Conservation (phyloP, 2,888 invertebrate species). For the Prosopocoilus inquinatus region DNA sequence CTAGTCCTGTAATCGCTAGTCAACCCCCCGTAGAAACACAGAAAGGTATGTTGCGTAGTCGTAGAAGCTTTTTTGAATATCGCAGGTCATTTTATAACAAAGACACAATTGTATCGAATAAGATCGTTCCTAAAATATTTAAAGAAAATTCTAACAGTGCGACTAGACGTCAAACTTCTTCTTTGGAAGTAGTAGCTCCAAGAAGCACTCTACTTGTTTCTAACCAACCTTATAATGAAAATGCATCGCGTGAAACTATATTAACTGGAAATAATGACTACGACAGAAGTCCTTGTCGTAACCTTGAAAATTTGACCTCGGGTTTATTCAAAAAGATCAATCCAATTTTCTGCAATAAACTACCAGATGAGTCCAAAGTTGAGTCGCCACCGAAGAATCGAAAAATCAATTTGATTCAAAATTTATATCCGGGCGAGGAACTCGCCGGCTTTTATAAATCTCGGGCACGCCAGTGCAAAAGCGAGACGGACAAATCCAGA, state of each 20-base stretch:
- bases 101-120: too few species aligned
- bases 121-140: too few species aligned
- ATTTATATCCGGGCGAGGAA: slow-evolving; percentile 12
- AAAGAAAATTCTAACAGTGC: too few species aligned
- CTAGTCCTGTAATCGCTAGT: slow-evolving; percentile 50
- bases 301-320: slow-evolving; percentile 2
- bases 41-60: slow-evolving; percentile 15
- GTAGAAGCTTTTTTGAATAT: too few species aligned
- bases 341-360: slow-evolving; percentile 1
- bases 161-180: too few species aligned
- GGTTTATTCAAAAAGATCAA: slow-evolving; percentile 2
- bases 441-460: background rate
- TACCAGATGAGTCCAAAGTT: background rate
- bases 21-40: slow-evolving; percentile 37
- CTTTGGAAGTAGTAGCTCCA: too few species aligned
- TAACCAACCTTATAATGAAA: too few species aligned
- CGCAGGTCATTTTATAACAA: too few species aligned
- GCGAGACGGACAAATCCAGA: slow-evolving; percentile 2
- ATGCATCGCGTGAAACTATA: too few species aligned
- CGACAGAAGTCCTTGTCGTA: background rate
- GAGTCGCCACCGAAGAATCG: background rate
- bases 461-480: background rate
- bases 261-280: too few species aligned
- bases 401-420: slow-evolving; percentile 13
- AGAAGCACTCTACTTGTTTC: too few species aligned